Evolutionary conservation across 2,888 invertebrate genomes (phyloP), one percentile per base, ranked within the genome.

Genomic region (Sarcophaga caerulescens): DNA sequence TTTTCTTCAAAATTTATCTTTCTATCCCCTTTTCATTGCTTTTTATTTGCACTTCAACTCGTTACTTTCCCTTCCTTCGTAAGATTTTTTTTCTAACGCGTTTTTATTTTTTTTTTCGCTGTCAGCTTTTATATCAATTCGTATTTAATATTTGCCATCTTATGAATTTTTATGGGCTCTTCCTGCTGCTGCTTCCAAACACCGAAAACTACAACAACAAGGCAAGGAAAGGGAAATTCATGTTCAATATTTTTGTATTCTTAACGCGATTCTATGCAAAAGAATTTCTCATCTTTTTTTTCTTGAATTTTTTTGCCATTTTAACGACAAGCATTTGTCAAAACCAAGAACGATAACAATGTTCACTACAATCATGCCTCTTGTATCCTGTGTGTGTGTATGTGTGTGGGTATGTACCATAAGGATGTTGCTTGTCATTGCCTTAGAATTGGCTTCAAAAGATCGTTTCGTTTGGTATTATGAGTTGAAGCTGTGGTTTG

Each of bases 271-370:
- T 86, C 69, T 78, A 74, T 83, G 80, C 83, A 81, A 35, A 35
- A 35, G 10, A 35, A 35, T 85, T 85, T 17, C 44, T 65, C 17
- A 2, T 19, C 17, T 45, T 21, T 19, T 68, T 11, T 65, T 23
- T 65, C 71, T 59, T 4, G 6, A 35, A 8, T n/a, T 47, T 52
- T 70, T 63, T 63, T 62, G 57, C 19, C 45, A 66, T 65, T 81
- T 77, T 84, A 84, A 81, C 69, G 84, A 71, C 84, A 86, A 75
- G 65, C 84, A 86, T 84, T 86, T 86, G 84, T 86, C 86, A 86
- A 86, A 84, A 78, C 78, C 84, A 84, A 84, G 62, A 81, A 66
- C 86, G 81, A 47, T 25, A 78, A 74, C 86, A 84, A 25, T 21
- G 60, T 59, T 84, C 81, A 63, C 78, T 65, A 86, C 62, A 81